Conservation (phyloP, 2,888 invertebrate genomes). For the Drosophila nr. fundita region DNA sequence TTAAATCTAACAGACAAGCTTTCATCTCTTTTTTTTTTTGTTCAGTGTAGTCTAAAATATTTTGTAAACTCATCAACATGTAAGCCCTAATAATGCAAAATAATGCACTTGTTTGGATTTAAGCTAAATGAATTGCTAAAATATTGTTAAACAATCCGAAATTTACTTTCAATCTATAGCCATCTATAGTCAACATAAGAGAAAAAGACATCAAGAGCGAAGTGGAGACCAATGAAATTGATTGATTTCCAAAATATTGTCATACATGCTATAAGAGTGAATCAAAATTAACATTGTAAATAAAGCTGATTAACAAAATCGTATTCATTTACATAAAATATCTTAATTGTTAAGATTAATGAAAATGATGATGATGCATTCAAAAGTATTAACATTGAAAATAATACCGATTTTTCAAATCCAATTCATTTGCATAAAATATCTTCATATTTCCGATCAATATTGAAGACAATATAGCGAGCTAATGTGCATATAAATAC, state of each 20-base stretch:
- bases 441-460: background rate
- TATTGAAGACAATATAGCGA: background rate
- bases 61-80: conserved; percentile 23
- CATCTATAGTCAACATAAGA: background rate
- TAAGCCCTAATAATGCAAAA: conserved; percentile 9
- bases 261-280: background rate
- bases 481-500: background rate
- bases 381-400: background rate
- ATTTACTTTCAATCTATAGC: background rate
- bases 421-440: background rate
- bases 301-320: background rate
- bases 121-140: conserved; percentile 2
- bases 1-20: conserved; percentile 36
- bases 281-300: background rate
- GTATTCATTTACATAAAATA: background rate
- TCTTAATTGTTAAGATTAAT: background rate
- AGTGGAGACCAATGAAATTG: background rate
- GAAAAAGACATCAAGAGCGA: background rate
- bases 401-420: background rate
- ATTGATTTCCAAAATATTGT: background rate
- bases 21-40: background rate
- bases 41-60: conserved; percentile 2
- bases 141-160: conserved; percentile 1
- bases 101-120: conserved; percentile 17
- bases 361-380: background rate